phyloP scores from a whole-genome alignment of 2,113 vertebrate species.

The Hyaena hyaena region DNA sequence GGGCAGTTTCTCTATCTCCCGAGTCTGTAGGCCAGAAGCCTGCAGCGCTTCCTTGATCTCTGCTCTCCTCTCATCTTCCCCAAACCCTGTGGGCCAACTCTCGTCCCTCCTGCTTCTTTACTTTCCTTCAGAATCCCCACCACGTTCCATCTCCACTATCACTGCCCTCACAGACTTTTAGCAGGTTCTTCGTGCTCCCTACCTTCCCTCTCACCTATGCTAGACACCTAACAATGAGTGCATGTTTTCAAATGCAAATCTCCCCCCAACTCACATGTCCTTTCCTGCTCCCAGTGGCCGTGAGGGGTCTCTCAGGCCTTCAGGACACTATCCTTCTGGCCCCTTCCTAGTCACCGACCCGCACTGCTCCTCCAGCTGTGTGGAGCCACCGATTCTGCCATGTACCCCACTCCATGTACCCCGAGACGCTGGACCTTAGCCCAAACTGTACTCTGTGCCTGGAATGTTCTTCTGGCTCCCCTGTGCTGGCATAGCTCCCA shows the following conservation, averaged over 20 bases:
- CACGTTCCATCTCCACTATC: not conserved
- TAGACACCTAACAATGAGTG: not conserved
- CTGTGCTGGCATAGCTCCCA: not conserved
- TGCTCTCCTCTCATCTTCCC: not conserved
- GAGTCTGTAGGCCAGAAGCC: not conserved
- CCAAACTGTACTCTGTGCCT: not conserved
- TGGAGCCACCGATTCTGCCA: not conserved
- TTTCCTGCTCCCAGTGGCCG: not conserved
- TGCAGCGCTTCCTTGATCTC: accelerated
- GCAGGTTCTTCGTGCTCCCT: not conserved
- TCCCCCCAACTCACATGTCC: not conserved
- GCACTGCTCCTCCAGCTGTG: not conserved
- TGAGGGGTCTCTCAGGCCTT: not conserved
- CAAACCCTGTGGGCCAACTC: not conserved
- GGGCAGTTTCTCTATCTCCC: accelerated
- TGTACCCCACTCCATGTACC: not conserved
- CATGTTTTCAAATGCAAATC: not conserved
- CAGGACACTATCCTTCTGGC: not conserved
- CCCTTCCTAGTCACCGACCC: not conserved
- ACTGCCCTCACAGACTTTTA: not conserved
- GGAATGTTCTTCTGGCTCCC: not conserved
- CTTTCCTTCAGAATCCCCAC: not conserved
- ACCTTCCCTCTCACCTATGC: not conserved
- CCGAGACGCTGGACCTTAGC: not conserved
- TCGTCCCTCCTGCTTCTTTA: not conserved